Base-by-base conservation (phyloP, 2,888 invertebrate genomes). In the Trachelus troglodyta region DNA sequence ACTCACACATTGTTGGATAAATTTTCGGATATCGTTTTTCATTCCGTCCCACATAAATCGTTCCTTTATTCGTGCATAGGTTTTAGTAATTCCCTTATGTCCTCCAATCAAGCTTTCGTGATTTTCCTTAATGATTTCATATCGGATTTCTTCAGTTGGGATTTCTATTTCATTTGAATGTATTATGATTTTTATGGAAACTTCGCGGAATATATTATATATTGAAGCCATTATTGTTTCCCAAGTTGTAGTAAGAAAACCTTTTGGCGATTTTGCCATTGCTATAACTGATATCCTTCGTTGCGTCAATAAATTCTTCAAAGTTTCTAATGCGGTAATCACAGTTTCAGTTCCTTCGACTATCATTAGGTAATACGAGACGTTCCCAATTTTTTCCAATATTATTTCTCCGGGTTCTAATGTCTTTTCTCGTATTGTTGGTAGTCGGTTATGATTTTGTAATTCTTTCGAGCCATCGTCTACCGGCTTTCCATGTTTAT, bases 71-170 rank as follows among this genome's bases (percentile, higher is more conserved):
- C 75, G 34, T 15, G 31, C 34, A 35, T 34, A 75, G 23, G 75
- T 75, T 35, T 75, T 75, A n/a, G 75, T 75, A 30, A 75, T 37
- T 33, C 75, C 75, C 34, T 75, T 75, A 31, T 75, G 75, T 33
- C 75, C 75, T 12, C 23, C 75, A 30, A 75, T 15, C 23, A 30
- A n/a, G n/a, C 34, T 34, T 23, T 33, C 37, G 37, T 71, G 76
- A 31, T 69, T 73, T 33, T 73, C 76, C 12, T 69, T n/a, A 33
- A 73, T 76, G 23, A 76, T 76, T 40, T 73, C 40, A 69, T 69
- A 15, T 73, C 34, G 15, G n/a, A 73, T 15, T 34, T 73, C 73
- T 15, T 31, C 33, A 34, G 73, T 23, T 30, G 31, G 73, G 23
- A 73, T 73, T 73, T 31, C 23, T n/a, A 69, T 69, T n/a, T 69